A percentile compares a stretch with the other conserved stretches of the same genome.
Conservation (phyloP, 1,140 invertebrate genomes). For the Drosophila kikkawai region DNA sequence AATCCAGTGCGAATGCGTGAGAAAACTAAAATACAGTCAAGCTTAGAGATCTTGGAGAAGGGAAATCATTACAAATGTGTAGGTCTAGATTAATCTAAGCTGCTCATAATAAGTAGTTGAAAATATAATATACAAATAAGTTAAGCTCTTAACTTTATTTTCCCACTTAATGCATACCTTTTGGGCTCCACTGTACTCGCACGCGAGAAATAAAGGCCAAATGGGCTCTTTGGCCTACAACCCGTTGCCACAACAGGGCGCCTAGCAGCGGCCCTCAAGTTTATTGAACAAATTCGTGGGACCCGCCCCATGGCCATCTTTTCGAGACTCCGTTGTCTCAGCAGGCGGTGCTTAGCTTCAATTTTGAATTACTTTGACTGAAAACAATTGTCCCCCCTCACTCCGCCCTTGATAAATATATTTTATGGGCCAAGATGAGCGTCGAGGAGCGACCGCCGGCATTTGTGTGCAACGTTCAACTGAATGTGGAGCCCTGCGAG, state of each 20-base stretch:
- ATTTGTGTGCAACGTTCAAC: constrained; percentile 62
- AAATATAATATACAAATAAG: neutral
- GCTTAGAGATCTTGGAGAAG: neutral
- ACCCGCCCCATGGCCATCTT: constrained; percentile 17
- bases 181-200: constrained; percentile 4
- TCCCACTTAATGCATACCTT: no score
- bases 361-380: constrained; percentile 18
- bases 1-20: constrained; percentile 56
- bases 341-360: constrained; percentile 39
- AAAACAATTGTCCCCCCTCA: constrained; percentile 8
- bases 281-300: constrained; percentile 74
- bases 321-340: constrained; percentile 6
- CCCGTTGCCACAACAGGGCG: constrained; percentile 75
- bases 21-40: constrained; percentile 39
- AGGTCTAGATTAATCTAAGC: neutral
- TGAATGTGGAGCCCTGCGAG: constrained; percentile 49
- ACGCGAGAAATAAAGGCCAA: constrained; percentile 9
- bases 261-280: constrained; percentile 59
- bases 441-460: constrained; percentile 25
- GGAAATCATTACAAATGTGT: neutral
- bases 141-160: neutral
- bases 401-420: constrained; percentile 1
- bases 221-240: constrained; percentile 19
- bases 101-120: neutral
- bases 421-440: constrained; percentile 51